phyloP scores from a whole-genome alignment of 1,140 invertebrate species.

The Trichoplusia ni region DNA sequence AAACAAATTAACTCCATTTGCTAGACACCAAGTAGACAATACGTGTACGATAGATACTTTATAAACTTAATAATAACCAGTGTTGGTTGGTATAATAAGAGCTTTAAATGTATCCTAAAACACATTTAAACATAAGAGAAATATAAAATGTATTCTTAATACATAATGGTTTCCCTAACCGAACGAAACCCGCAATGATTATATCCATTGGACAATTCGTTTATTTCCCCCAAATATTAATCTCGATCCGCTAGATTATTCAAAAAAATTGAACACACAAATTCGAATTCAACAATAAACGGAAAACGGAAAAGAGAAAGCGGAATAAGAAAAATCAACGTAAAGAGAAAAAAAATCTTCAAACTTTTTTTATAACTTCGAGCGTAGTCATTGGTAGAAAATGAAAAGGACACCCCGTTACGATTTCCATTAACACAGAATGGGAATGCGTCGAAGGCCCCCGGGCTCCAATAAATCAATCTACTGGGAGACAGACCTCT shows the following conservation, averaged over 20 bases:
- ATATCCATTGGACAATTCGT: not conserved
- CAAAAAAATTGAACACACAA: slow-evolving; percentile 18
- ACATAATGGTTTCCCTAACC: not conserved
- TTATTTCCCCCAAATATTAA: slow-evolving; percentile 18
- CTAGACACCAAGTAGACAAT: too few species aligned
- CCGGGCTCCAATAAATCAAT: slow-evolving; percentile 61
- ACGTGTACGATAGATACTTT: too few species aligned
- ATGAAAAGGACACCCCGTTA: slow-evolving; percentile 60
- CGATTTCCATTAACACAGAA: slow-evolving; percentile 66
- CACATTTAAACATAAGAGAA: too few species aligned
- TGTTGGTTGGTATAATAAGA: too few species aligned
- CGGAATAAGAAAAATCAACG: slow-evolving; percentile 19
- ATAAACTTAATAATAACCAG: too few species aligned
- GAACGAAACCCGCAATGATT: not conserved
- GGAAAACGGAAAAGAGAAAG: not conserved
- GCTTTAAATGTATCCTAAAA: too few species aligned
- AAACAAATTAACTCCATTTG: too few species aligned
- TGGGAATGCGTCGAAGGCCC: slow-evolving; percentile 56
- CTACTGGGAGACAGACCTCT: slow-evolving; percentile 38
- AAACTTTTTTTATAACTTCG: slow-evolving; percentile 63
- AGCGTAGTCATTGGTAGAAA: slow-evolving; percentile 59
- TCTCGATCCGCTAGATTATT: slow-evolving; percentile 21
- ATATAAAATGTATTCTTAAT: too few species aligned
- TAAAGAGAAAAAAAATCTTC: slow-evolving; percentile 26
- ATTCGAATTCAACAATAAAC: slow-evolving; percentile 12